These are phyloP conservation scores for Epirrhoe tristata DNA, from an alignment of 2,888 invertebrate species.

Conservation along the genomic window DNA sequence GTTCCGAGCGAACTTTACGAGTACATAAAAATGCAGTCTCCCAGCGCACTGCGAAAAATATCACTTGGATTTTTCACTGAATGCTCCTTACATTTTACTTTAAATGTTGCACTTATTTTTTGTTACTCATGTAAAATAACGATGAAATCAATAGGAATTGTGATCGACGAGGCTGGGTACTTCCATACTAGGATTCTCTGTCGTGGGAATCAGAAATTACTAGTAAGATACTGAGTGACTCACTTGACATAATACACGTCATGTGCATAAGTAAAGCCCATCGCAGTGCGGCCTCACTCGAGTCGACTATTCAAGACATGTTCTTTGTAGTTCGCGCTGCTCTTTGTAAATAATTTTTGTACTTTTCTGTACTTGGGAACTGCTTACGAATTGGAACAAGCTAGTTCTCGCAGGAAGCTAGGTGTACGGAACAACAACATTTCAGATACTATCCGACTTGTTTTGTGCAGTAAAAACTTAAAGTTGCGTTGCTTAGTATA, in stretches of 20 bases:
- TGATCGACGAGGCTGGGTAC: too few relatives aligned
- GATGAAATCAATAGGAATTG: too few relatives aligned
- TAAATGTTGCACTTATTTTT: neutral
- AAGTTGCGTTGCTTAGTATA: neutral
- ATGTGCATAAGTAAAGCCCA: neutral
- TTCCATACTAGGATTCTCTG: too few relatives aligned
- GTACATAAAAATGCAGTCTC: constrained; percentile 35
- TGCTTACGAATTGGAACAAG: constrained; percentile 23
- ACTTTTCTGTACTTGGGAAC: constrained; percentile 22
- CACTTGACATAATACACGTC: too few relatives aligned
- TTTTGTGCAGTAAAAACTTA: neutral
- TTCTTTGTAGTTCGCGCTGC: constrained; percentile 29
- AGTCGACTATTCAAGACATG: constrained; percentile 21
- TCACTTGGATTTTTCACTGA: neutral
- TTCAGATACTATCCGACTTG: neutral
- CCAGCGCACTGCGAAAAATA: constrained; percentile 18
- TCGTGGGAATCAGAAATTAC: too few relatives aligned
- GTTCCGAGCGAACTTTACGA: constrained; percentile 35
- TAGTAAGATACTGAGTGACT: too few relatives aligned
- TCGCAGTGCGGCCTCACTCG: constrained; percentile 15
- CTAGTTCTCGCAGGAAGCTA: constrained; percentile 5
- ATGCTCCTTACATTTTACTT: neutral
- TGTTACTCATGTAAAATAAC: too few relatives aligned
- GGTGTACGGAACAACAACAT: constrained; percentile 3
- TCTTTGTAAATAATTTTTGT: constrained; percentile 33